Conservation (phyloP, 1,140 invertebrate genomes). For the Agrilus planipennis region DNA sequence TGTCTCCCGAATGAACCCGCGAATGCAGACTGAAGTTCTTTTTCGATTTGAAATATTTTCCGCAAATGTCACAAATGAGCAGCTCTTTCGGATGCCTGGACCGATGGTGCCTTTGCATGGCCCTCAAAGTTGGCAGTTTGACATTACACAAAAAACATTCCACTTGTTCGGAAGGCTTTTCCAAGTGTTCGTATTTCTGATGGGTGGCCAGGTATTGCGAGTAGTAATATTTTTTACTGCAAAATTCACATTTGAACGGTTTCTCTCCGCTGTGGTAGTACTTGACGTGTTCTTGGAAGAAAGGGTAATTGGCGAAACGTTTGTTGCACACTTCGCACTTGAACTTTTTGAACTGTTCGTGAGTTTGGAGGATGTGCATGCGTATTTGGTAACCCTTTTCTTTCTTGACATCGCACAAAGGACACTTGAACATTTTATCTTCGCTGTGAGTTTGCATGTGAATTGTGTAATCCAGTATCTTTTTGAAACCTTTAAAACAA, state of each 20-base stretch:
- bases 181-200: constrained; percentile 56
- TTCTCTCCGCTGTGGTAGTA: constrained; percentile 63
- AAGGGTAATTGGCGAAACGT: background rate
- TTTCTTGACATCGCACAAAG: constrained; percentile 35
- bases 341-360: constrained; percentile 7
- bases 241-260: constrained; percentile 59
- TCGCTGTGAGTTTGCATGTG: constrained; percentile 34
- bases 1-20: constrained; percentile 41
- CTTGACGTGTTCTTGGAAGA: constrained; percentile 45
- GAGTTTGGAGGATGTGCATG: background rate
- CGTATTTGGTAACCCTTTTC: constrained; percentile 5
- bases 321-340: constrained; percentile 5
- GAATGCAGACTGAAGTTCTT: constrained; percentile 35
- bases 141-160: constrained; percentile 39
- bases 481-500: constrained; percentile 16
- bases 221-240: constrained; percentile 48
- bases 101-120: constrained; percentile 28
- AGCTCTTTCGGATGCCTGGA: constrained; percentile 29
- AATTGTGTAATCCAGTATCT: constrained; percentile 22
- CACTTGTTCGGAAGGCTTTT: constrained; percentile 70
- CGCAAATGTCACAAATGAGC: constrained; percentile 31
- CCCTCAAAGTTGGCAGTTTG: constrained; percentile 17
- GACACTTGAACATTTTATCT: constrained; percentile 36
- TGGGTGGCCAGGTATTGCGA: constrained; percentile 50
- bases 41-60: constrained; percentile 29